phyloP scores from a whole-genome alignment of 2,113 vertebrate genomes.

The Sander vitreus region DNA sequence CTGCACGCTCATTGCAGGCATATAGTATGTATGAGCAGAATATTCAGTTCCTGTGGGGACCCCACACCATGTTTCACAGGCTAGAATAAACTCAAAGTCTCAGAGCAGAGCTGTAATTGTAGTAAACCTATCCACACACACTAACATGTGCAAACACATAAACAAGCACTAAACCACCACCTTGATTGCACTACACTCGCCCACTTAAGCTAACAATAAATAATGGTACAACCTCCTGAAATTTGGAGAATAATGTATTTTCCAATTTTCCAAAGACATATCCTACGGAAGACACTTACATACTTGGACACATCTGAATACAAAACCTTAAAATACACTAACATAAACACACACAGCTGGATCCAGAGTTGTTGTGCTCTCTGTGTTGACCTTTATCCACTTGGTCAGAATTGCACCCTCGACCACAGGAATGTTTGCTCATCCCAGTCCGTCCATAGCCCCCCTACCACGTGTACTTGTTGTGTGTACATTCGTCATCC shows the following conservation, averaged over 20 bases:
- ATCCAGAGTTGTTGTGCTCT: slow-evolving; percentile 1
- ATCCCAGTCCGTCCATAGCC: background rate
- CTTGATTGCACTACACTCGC: background rate
- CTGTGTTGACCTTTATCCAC: slow-evolving; percentile 46
- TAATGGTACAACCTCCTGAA: background rate
- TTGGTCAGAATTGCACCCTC: slow-evolving; percentile 23
- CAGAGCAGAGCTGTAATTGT: slow-evolving; percentile 28
- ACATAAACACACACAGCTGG: slow-evolving; percentile 9
- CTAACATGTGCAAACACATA: slow-evolving; percentile 12
- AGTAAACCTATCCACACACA: slow-evolving; percentile 21
- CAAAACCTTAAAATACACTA: background rate
- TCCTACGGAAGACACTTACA: too few species aligned
- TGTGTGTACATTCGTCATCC: slow-evolving; percentile 30
- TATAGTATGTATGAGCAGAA: background rate
- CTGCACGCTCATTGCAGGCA: background rate
- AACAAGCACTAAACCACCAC: slow-evolving; percentile 27
- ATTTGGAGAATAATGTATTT: background rate
- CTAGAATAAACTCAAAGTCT: slow-evolving; percentile 23
- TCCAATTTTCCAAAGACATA: background rate
- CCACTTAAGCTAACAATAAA: background rate
- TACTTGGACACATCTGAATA: too few species aligned
- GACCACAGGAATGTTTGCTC: slow-evolving; percentile 66
- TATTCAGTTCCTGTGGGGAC: slow-evolving; percentile 6
- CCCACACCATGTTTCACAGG: slow-evolving; percentile 33
- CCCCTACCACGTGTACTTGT: slow-evolving; percentile 37